These are phyloP conservation scores for Cephus nigrinus DNA, from an alignment of 2,888 invertebrate species.

Conservation along the genomic window DNA sequence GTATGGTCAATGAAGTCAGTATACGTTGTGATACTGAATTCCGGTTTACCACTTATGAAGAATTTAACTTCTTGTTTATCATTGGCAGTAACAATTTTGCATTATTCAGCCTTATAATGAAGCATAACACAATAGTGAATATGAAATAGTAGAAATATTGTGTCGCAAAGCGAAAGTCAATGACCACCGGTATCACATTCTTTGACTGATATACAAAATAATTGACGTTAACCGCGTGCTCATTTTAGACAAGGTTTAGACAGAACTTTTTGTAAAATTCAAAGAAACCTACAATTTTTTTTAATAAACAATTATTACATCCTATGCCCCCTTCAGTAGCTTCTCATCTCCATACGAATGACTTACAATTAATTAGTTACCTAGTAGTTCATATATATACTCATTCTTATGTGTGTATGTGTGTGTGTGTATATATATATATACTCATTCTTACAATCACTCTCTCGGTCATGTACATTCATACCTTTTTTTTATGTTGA, in stretches of 20 bases:
- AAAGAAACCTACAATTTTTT: conserved; percentile 1
- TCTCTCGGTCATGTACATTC: conserved; percentile 12
- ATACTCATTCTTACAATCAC: conserved; percentile 14
- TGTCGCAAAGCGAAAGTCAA: neutral
- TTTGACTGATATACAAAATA: neutral
- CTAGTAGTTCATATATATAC: conserved; percentile 43
- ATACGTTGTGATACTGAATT: neutral
- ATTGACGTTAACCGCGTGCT: neutral
- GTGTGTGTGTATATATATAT: conserved; percentile 22
- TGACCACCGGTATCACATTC: neutral
- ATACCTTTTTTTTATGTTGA: conserved; percentile 26
- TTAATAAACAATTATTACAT: conserved; percentile 1
- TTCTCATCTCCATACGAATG: conserved; percentile 14
- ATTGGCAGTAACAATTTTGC: neutral
- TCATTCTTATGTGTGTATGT: conserved; percentile 24
- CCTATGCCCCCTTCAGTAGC: conserved; percentile 33
- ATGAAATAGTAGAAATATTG: neutral
- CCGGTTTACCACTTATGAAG: neutral
- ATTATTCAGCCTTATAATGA: neutral
- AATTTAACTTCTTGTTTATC: neutral
- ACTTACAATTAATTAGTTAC: conserved; percentile 43
- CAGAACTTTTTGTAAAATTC: neutral
- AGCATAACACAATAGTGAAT: neutral
- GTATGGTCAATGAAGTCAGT: neutral
- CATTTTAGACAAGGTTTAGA: neutral